Conservation (phyloP, 2,113 vertebrate genomes). For the Nematolebias whitei region DNA sequence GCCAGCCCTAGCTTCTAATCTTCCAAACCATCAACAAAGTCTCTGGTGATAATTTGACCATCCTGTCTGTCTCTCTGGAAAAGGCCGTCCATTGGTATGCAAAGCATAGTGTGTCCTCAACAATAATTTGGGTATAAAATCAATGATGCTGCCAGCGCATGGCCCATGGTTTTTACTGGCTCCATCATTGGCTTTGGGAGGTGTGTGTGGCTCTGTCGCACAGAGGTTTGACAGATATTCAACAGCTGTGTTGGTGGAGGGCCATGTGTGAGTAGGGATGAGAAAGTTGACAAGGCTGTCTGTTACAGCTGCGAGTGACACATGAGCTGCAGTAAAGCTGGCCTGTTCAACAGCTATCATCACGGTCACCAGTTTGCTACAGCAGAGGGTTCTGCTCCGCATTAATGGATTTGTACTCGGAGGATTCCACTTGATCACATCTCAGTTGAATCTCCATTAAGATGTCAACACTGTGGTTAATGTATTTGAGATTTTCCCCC, state of each 20-base stretch:
- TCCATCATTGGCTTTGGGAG: constrained; percentile 69
- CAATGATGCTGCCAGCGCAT: constrained; percentile 74
- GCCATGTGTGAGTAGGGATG: constrained; percentile 65
- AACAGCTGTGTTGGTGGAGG: constrained; percentile 75
- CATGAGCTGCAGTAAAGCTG: constrained; percentile 60
- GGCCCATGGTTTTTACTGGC: constrained; percentile 72
- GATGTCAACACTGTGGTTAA: constrained; percentile 77
- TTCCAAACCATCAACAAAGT: constrained; percentile 51
- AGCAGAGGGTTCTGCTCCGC: constrained; percentile 36
- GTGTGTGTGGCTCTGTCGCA: constrained; percentile 58
- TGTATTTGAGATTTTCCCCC: constrained; percentile 73
- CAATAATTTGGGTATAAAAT: constrained; percentile 79
- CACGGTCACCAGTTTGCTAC: constrained; percentile 46
- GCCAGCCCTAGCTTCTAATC: constrained; percentile 37
- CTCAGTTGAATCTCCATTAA: constrained; percentile 80
- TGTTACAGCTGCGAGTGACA: constrained; percentile 71
- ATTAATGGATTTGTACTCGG: constrained; percentile 73
- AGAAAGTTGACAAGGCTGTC: constrained; percentile 70
- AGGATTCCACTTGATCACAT: constrained; percentile 74
- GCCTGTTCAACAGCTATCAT: constrained; percentile 52
- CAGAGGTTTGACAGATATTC: constrained; percentile 75
- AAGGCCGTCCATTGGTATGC: constrained; percentile 73
- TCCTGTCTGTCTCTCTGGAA: constrained; percentile 32
- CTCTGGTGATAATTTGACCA: constrained; percentile 56
- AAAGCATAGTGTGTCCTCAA: constrained; percentile 57